Base-by-base conservation (phyloP, 2,113 vertebrate genomes). In the Sylvia atricapilla region DNA sequence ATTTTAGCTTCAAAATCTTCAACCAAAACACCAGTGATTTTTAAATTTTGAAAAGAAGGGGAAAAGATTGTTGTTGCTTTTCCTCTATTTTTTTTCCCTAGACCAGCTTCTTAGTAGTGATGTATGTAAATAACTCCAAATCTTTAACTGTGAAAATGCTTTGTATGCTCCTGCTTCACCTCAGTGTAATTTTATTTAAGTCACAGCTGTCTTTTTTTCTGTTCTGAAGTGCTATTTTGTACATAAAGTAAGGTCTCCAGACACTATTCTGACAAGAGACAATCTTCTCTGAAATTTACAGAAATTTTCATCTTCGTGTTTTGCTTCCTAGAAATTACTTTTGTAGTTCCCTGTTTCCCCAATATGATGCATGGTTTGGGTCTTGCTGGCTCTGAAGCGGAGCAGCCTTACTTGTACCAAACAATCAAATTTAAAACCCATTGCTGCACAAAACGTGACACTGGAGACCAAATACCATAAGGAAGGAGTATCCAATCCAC, bases 401-500 rank as follows among this genome's bases (percentile, higher is more conserved):
- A 88, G 49, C 70, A 80, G 35, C 75, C 37, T 88, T 59, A 33
- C 60, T 25, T 27, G 28, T 17, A 37, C 60, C 46, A 53, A 76
- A 35, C 18, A 41, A 46, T 66, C 35, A 30, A 80, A 63, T 27
- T 66, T 33, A 67, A 84, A 91, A 30, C 55, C 58, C 55, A 66
- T 22, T n/a, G 30, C 62, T 46, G 30, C 56, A 33, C 31, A 82
- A 72, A 91, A 41, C 1, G 10, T 28, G 53, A 81, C 47, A 21
- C 15, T 30, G 68, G 74, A 90, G 59, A 64, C 76, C 44, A 95
- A 95, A 4, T 97, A 99, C 99, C 99, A 99, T 99, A 49, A 99
- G 98, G 98, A 99, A 99, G 75, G 99, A 99, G 86, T 99, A 99
- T 30, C 99, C 99, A 0, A 99, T 99, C 99, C 99, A 99, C 87